phyloP scores from a whole-genome alignment of 2,797 vertebrate species.

The Xiphophorus birchmanni region DNA sequence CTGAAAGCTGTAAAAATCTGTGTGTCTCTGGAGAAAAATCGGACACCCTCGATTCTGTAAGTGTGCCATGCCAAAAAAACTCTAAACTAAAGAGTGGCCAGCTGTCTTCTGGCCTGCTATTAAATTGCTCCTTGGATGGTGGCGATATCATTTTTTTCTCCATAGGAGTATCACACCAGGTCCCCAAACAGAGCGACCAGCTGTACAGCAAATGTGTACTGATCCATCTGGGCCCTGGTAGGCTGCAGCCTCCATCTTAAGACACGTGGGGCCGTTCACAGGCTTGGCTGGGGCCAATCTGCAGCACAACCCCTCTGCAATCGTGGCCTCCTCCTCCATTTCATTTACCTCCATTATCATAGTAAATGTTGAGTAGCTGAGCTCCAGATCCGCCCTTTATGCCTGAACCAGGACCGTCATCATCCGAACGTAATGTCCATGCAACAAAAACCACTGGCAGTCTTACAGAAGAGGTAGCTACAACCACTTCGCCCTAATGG shows the following conservation, averaged over 20 bases:
- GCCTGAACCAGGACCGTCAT: slow-evolving; percentile 58
- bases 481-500: slow-evolving; percentile 77
- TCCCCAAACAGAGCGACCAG: slow-evolving; percentile 96
- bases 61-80: slow-evolving; percentile 85
- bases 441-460: slow-evolving; percentile 90
- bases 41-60: slow-evolving; percentile 84
- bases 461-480: slow-evolving; percentile 86
- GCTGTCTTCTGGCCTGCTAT: slow-evolving; percentile 86
- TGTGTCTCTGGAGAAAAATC: slow-evolving; percentile 82
- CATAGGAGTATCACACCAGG: slow-evolving; percentile 95
- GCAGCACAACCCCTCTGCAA: slow-evolving; percentile 61
- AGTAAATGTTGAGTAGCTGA: slow-evolving; percentile 72
- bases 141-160: slow-evolving; percentile 88
- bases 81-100: slow-evolving; percentile 87
- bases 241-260: slow-evolving; percentile 91
- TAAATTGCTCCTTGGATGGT: slow-evolving; percentile 87
- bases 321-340: slow-evolving; percentile 60
- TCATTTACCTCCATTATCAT: slow-evolving; percentile 75
- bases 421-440: slow-evolving; percentile 64
- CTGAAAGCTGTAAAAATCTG: slow-evolving; percentile 83
- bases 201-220: slow-evolving; percentile 95
- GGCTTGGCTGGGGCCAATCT: slow-evolving; percentile 70
- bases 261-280: slow-evolving; percentile 87
- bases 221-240: slow-evolving; percentile 92
- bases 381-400: slow-evolving; percentile 64